Conservation (phyloP, 2,797 vertebrate species). For the Tympanoctomys barrerae region DNA sequence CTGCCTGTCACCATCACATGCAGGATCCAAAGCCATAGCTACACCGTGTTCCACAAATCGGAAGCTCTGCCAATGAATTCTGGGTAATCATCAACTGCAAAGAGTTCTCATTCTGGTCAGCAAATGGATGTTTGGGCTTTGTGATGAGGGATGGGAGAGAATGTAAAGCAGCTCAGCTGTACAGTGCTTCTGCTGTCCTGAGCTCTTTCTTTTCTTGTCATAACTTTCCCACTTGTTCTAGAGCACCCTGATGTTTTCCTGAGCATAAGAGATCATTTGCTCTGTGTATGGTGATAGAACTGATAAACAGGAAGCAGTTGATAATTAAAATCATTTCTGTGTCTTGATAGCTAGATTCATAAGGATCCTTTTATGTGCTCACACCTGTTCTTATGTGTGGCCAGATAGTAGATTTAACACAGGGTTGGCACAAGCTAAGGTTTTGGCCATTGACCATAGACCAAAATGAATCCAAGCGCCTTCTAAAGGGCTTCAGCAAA, state of each 20-base stretch:
- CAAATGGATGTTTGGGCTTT: slow-evolving; percentile 46
- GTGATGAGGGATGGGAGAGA: background rate
- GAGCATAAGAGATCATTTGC: background rate
- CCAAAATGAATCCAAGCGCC: slow-evolving; percentile 58
- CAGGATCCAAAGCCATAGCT: background rate
- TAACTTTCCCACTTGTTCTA: background rate
- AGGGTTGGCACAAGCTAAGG: slow-evolving; percentile 37
- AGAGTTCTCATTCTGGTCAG: slow-evolving; percentile 62
- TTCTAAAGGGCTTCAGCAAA: slow-evolving; percentile 14
- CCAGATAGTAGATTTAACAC: slow-evolving; percentile 58
- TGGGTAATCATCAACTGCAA: slow-evolving; percentile 59
- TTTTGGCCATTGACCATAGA: slow-evolving; percentile 55
- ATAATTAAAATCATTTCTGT: slow-evolving; percentile 45
- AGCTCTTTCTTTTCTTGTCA: background rate
- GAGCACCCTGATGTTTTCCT: background rate
- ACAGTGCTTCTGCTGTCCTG: background rate
- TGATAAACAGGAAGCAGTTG: background rate
- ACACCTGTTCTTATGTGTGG: slow-evolving; percentile 66
- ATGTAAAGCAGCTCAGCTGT: slow-evolving; percentile 2
- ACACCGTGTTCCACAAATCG: slow-evolving; percentile 51
- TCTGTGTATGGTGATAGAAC: background rate
- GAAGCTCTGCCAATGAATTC: slow-evolving; percentile 61
- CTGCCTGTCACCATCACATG: slow-evolving; percentile 25
- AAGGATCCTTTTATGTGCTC: slow-evolving; percentile 27
- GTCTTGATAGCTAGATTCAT: slow-evolving; percentile 40